phyloP scores from a whole-genome alignment of 2,797 vertebrate genomes.

The Cuculus canorus region DNA sequence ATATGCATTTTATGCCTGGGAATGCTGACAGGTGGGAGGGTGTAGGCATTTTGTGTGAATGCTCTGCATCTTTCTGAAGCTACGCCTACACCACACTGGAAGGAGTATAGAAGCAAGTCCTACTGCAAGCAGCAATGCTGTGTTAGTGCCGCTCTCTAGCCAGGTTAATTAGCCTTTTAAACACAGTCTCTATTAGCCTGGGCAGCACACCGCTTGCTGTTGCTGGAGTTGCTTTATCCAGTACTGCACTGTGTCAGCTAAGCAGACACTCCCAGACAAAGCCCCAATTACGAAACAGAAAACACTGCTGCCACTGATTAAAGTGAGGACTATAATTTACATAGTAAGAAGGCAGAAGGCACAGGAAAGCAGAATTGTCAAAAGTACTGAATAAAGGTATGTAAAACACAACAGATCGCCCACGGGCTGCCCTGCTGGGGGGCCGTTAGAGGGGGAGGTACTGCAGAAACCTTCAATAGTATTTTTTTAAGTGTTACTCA shows the following conservation, averaged over 20 bases:
- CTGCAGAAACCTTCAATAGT: not conserved
- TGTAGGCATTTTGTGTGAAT: not conserved
- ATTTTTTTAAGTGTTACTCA: not conserved
- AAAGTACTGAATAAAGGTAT: not conserved
- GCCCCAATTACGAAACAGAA: not conserved
- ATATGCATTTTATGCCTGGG: not conserved
- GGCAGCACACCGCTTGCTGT: not conserved
- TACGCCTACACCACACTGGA: fast-evolving
- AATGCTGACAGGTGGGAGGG: not conserved
- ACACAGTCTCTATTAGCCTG: not conserved
- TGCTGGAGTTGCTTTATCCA: not conserved
- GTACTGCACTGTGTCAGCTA: not conserved
- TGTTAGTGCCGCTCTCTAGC: not conserved
- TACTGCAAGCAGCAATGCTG: fast-evolving
- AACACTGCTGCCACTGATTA: not conserved
- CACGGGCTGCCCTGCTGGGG: not conserved
- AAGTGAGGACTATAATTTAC: not conserved
- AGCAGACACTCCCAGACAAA: not conserved
- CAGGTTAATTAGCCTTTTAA: not conserved
- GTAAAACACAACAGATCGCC: not conserved
- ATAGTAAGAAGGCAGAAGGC: not conserved
- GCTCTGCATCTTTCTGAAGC: not conserved
- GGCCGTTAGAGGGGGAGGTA: not conserved
- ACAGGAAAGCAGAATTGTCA: not conserved
- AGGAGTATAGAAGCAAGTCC: not conserved